Percentiles rank a stretch among this genome's conserved stretches.
Evolutionary conservation across 2,797 vertebrate genomes (phyloP).

Genomic region (Megaceryle alcyon): DNA sequence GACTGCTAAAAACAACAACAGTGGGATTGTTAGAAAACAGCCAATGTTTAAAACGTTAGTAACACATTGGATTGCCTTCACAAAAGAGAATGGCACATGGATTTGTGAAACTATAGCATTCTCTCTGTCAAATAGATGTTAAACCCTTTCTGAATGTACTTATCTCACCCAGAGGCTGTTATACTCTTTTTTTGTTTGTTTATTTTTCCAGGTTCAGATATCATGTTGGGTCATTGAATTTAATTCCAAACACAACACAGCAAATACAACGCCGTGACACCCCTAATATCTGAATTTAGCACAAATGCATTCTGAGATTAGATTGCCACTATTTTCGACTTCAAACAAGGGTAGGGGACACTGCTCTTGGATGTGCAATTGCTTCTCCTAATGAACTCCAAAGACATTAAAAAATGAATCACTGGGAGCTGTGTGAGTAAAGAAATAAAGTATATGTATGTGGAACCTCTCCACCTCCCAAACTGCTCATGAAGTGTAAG

Average conservation of each 20-base stretch:
- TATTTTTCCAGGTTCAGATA: neutral
- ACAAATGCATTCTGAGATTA: neutral
- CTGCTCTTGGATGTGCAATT: neutral
- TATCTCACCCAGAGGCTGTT: neutral
- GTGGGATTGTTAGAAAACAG: neutral
- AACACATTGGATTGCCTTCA: neutral
- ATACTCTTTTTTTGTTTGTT: neutral
- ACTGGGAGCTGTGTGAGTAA: neutral
- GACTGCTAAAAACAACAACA: neutral
- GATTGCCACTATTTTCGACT: neutral
- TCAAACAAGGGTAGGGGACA: neutral
- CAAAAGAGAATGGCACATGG: neutral
- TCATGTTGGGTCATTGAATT: neutral
- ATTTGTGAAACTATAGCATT: neutral
- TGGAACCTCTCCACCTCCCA: neutral
- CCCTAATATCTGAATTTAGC: neutral
- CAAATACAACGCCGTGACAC: neutral
- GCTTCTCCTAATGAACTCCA: neutral
- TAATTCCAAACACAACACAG: neutral
- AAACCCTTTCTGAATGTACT: neutral
- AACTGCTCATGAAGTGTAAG: neutral
- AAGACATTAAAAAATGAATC: neutral
- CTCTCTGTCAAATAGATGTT: neutral
- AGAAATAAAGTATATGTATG: neutral
- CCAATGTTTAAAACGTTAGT: neutral